Base-by-base conservation (phyloP, 2,888 invertebrate genomes). In the Cheilosia scutellata region DNA sequence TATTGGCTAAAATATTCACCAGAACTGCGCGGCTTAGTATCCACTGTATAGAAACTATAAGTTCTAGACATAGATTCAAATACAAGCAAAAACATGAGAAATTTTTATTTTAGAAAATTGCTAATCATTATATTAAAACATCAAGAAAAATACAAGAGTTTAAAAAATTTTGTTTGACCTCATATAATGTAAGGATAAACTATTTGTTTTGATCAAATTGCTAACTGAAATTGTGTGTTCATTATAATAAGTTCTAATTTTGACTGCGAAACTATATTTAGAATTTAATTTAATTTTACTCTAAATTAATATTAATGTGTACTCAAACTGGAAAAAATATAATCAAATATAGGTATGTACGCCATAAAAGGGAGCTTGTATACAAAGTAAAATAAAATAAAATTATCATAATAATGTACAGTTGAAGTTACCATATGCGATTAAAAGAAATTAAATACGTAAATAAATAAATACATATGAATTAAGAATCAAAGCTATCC, bases 211-310 rank as follows among this genome's bases (percentile, higher is more conserved):
- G 27, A 60, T 40, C 29, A 62, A 60, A 72, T 51, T 72, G 72
- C 62, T 62, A 53, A 72, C 72, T 72, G 62, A 72, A 71, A 72
- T 72, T 72, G 60, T 72, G 72, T 72, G 72, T 72, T 72, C 72
- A 72, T 72, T 37, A 72, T 72, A 37, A n/a, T 72, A 72, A 53
- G 72, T 51, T 62, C 13, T 42, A 9, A 51, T 42, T 51, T 62
- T 53, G 72, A 62, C 70, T 58, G 58, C 47, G 47, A 25, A 49
- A 2, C 44, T 44, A 44, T 25, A 25, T 49, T 16, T 20, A 47
- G 37, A 4, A 37, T 37, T 37, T 20, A 20, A 11, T 37, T 37
- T 2, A 37, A 9, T 37, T 11, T 37, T 37, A 3, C 9, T 37
- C 9, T 11, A 20, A 20, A 20, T 20, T 20, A 20, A 20, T 37